Conservation (phyloP, 2,113 vertebrate genomes). For the Galemys pyrenaicus region DNA sequence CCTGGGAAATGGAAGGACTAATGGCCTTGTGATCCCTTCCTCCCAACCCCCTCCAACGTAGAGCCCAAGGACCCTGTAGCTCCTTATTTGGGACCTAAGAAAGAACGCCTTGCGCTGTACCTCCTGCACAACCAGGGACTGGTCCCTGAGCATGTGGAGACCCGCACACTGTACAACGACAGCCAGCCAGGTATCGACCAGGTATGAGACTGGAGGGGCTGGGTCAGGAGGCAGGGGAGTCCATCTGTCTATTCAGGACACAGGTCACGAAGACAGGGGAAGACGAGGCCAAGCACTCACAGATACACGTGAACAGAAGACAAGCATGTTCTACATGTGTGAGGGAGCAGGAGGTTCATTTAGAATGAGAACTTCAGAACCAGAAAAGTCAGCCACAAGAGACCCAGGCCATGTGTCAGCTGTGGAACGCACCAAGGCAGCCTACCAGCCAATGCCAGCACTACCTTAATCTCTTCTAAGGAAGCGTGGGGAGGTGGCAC, state of each 20-base stretch:
- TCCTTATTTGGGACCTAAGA: constrained; percentile 56
- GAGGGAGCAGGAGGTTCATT: neutral
- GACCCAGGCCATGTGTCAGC: neutral
- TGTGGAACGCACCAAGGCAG: neutral
- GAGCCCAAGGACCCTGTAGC: constrained; percentile 42
- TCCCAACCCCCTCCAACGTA: neutral
- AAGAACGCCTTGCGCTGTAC: constrained; percentile 84
- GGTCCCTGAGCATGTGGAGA: constrained; percentile 86
- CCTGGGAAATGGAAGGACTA: neutral
- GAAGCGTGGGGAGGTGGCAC: neutral
- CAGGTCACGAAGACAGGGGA: neutral
- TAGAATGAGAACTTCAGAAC: neutral
- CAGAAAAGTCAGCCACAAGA: neutral
- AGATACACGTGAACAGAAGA: neutral
- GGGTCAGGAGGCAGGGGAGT: neutral
- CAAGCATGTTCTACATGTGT: neutral
- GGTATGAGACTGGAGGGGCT: constrained; percentile 61
- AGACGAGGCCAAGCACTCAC: neutral
- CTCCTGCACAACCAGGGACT: constrained; percentile 79
- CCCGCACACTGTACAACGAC: constrained; percentile 77
- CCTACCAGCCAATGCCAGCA: neutral
- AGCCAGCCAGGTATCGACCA: constrained; percentile 83
- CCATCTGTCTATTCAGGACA: neutral
- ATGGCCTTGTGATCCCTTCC: neutral
- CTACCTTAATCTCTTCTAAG: neutral